These are phyloP conservation scores for Aphodius granarius DNA, from an alignment of 2,888 invertebrate species.

Conservation along the genomic window DNA sequence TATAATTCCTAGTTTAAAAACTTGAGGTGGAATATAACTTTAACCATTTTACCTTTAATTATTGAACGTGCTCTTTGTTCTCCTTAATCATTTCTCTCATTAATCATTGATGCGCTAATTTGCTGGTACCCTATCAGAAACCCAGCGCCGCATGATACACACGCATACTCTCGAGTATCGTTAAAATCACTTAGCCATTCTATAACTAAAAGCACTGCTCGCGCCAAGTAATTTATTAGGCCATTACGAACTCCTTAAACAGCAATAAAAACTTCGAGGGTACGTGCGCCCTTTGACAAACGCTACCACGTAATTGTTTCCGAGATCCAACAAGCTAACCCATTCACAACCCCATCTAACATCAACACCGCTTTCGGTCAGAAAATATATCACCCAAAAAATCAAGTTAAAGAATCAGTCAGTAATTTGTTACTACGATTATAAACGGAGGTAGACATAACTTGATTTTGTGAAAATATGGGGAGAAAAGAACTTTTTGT, in stretches of 20 bases:
- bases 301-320: background rate
- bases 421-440: too few relatives aligned
- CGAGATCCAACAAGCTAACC: background rate
- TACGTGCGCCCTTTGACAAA: slow-evolving; percentile 7
- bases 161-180: background rate
- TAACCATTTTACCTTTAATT: too few relatives aligned
- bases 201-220: background rate
- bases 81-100: too few relatives aligned
- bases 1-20: too few relatives aligned
- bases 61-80: too few relatives aligned
- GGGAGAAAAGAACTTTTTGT: too few relatives aligned
- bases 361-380: background rate
- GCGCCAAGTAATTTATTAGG: slow-evolving; percentile 1
- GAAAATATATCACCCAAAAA: background rate
- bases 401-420: background rate
- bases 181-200: slow-evolving; percentile 11
- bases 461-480: too few relatives aligned
- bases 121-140: background rate
- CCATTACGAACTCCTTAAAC: slow-evolving; percentile 11
- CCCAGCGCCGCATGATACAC: background rate
- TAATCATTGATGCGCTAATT: too few relatives aligned
- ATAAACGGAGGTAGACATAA: too few relatives aligned
- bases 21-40: too few relatives aligned
- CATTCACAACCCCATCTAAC: background rate
- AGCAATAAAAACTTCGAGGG: slow-evolving; percentile 7